Evolutionary conservation across 1,140 invertebrate genomes (phyloP).

Genomic region (Nylanderia fulva): DNA sequence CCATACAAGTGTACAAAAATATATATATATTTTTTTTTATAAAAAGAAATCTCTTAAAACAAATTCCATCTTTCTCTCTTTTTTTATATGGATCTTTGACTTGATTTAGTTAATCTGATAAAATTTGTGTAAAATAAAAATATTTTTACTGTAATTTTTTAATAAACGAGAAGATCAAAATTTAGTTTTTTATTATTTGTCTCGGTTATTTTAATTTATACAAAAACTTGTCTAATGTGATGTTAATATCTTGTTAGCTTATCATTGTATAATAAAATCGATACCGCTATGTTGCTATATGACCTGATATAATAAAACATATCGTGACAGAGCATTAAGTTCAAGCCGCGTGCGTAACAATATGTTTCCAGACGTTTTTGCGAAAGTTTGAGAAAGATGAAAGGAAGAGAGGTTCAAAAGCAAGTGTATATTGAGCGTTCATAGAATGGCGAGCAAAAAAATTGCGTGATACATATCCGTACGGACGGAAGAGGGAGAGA

Average conservation of each 20-base stretch:
- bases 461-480: conserved; percentile 75
- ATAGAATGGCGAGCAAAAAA: conserved; percentile 72
- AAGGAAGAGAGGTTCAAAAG: not conserved
- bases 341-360: conserved; percentile 35
- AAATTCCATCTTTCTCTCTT: not conserved
- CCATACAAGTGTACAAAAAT: not conserved
- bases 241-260: conserved; percentile 9
- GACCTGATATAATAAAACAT: not conserved
- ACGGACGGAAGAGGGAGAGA: not conserved
- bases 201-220: too few relatives aligned
- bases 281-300: not conserved
- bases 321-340: conserved; percentile 31
- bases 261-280: conserved; percentile 17
- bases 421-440: conserved; percentile 33
- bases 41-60: not conserved
- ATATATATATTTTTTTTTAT: not conserved
- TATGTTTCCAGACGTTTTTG: conserved; percentile 29
- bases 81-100: not conserved
- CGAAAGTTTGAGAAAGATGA: conserved; percentile 56
- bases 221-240: not conserved
- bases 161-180: not conserved
- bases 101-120: not conserved
- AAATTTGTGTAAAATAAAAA: not conserved
- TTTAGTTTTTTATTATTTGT: not conserved
- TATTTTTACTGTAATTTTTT: not conserved